Conservation (phyloP, 2,888 invertebrate species). For the Calliscelio sp. region DNA sequence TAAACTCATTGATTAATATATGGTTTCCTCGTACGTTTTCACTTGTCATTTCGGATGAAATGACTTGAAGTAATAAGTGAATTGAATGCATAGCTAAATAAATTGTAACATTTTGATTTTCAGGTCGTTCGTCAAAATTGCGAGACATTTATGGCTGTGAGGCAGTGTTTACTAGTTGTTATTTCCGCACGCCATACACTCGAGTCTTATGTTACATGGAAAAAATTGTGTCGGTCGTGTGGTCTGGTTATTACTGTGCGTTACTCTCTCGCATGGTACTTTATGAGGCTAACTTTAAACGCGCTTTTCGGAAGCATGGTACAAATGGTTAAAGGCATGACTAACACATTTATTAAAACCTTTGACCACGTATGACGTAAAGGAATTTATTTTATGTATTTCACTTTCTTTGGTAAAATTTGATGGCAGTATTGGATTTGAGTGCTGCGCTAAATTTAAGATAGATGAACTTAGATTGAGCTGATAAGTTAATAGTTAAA, state of each 20-base stretch:
- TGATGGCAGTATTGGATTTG: too few relatives aligned
- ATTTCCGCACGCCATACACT: constrained; percentile 13
- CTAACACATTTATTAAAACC: constrained; percentile 56
- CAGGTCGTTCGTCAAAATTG: too few relatives aligned
- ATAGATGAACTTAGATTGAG: too few relatives aligned
- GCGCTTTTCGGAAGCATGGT: constrained; percentile 44
- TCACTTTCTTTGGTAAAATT: neutral
- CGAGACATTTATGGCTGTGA: too few relatives aligned
- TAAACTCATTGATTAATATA: constrained; percentile 23
- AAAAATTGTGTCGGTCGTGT: constrained; percentile 18
- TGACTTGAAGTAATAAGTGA: too few relatives aligned
- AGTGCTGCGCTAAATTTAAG: neutral
- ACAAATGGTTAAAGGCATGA: constrained; percentile 39
- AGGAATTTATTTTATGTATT: constrained; percentile 22
- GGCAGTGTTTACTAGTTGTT: constrained; percentile 24
- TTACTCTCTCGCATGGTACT: constrained; percentile 20
- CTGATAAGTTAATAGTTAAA: too few relatives aligned
- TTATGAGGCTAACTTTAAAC: constrained; percentile 47
- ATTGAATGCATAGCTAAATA: too few relatives aligned
- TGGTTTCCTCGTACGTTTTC: too few relatives aligned
- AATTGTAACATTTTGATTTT: too few relatives aligned
- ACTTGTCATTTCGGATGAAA: too few relatives aligned
- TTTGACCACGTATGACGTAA: neutral
- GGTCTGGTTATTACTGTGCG: constrained; percentile 8
- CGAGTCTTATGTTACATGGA: constrained; percentile 28